These are phyloP conservation scores for Cinclus mexicanus DNA, from an alignment of 2,113 vertebrate species.

Conservation along the genomic window DNA sequence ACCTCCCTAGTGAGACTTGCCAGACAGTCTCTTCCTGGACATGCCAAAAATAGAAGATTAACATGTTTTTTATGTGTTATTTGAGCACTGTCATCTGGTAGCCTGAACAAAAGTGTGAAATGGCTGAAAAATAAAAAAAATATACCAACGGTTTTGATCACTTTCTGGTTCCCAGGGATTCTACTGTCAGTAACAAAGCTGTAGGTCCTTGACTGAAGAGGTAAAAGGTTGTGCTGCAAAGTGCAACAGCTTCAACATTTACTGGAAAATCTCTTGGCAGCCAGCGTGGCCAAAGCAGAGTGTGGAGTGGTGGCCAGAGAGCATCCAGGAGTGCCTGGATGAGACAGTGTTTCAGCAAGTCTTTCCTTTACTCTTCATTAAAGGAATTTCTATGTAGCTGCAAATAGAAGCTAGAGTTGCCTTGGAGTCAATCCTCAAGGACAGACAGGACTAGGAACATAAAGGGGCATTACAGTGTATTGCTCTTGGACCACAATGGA, in stretches of 20 bases:
- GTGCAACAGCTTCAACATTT: neutral
- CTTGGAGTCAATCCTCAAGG: neutral
- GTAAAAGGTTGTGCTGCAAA: constrained; percentile 1
- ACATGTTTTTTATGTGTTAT: neutral
- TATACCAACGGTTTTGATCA: neutral
- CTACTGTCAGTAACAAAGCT: neutral
- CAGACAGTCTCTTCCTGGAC: neutral
- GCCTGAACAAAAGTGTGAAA: neutral
- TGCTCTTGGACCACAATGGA: constrained; percentile 33
- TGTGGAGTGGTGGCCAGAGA: constrained; percentile 19
- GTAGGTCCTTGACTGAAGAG: neutral
- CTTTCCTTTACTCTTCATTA: constrained; percentile 52
- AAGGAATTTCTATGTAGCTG: constrained; percentile 29
- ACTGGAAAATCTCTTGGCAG: constrained; percentile 57
- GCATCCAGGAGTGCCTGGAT: constrained; percentile 37
- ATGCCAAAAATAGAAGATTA: neutral
- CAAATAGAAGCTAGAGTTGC: constrained; percentile 20
- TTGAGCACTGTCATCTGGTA: neutral
- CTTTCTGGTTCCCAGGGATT: neutral
- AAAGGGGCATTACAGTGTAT: neutral
- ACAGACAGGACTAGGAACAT: neutral
- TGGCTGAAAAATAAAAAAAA: neutral
- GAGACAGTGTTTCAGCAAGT: constrained; percentile 46
- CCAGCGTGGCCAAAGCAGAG: neutral
- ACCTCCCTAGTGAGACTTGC: neutral